Conservation (phyloP, 2,888 invertebrate species). For the Amblyjoppa proteus region DNA sequence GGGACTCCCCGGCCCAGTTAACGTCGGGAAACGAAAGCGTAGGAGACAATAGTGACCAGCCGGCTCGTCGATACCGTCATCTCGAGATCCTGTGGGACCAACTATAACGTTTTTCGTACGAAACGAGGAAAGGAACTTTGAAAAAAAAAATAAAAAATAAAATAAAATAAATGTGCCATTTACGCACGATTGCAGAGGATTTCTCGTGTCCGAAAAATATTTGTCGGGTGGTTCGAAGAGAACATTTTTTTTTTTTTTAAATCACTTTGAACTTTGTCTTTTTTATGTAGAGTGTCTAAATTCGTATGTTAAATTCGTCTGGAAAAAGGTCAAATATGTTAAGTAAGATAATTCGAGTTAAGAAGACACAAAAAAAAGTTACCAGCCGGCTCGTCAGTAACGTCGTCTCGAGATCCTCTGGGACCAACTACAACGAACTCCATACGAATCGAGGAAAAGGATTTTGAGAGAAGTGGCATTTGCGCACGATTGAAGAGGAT, state of each 20-base stretch:
- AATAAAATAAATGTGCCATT: background rate
- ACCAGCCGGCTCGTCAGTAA: constrained; percentile 66
- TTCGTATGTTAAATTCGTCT: background rate
- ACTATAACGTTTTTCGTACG: constrained; percentile 31
- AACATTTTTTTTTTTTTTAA: background rate
- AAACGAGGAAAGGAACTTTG: constrained; percentile 39
- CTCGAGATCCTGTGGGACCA: constrained; percentile 76
- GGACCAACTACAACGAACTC: constrained; percentile 67
- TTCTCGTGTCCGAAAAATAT: too few species aligned
- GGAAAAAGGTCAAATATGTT: background rate
- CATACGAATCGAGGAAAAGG: constrained; percentile 21
- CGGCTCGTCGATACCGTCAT: constrained; percentile 56
- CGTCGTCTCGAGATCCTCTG: constrained; percentile 73
- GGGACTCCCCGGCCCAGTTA: constrained; percentile 84
- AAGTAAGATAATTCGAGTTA: background rate
- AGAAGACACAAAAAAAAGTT: background rate
- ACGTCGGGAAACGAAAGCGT: constrained; percentile 56
- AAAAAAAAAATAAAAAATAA: constrained; percentile 16
- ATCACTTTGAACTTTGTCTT: background rate
- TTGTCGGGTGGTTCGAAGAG: background rate
- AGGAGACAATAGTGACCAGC: constrained; percentile 65
- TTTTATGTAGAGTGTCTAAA: background rate
- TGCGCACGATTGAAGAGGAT: too few species aligned
- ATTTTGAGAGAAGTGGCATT: too few species aligned
- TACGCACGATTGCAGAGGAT: background rate